Evolutionary conservation across 2,113 vertebrate genomes (phyloP).

Genomic region (Podarcis muralis): DNA sequence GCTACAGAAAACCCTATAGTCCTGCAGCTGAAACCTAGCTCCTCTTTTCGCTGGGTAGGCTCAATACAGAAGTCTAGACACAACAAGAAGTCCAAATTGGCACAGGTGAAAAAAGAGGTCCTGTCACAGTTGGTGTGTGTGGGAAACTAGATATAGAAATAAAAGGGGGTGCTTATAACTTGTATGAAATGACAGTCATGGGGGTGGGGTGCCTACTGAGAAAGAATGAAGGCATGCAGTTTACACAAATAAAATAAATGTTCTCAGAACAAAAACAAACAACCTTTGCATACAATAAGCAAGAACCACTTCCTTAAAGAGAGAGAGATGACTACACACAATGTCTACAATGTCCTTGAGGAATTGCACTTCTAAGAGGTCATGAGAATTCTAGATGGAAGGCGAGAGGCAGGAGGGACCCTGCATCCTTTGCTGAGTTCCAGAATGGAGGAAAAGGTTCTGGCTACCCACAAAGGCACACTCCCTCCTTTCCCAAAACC

Average conservation of each 20-base stretch:
- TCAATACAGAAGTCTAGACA: slow-evolving; percentile 36
- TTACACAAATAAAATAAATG: neutral
- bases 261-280: slow-evolving; percentile 17
- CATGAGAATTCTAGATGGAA: neutral
- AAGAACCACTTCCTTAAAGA: neutral
- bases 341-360: neutral
- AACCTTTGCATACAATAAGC: neutral
- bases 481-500: slow-evolving; percentile 19
- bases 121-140: neutral
- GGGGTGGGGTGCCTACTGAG: slow-evolving; percentile 31
- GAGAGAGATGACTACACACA: neutral
- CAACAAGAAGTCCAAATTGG: slow-evolving; percentile 8
- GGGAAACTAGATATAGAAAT: neutral
- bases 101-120: neutral
- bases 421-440: accelerated
- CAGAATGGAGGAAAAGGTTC: accelerated
- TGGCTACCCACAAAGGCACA: slow-evolving; percentile 21
- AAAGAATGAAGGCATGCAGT: neutral
- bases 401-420: neutral
- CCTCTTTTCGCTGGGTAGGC: neutral
- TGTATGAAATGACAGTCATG: neutral
- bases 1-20: slow-evolving; percentile 50
- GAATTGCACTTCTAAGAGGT: neutral
- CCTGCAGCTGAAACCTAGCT: slow-evolving; percentile 30
- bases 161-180: slow-evolving; percentile 10